Base-by-base conservation (phyloP, 2,113 vertebrate genomes). In the Python bivittatus region DNA sequence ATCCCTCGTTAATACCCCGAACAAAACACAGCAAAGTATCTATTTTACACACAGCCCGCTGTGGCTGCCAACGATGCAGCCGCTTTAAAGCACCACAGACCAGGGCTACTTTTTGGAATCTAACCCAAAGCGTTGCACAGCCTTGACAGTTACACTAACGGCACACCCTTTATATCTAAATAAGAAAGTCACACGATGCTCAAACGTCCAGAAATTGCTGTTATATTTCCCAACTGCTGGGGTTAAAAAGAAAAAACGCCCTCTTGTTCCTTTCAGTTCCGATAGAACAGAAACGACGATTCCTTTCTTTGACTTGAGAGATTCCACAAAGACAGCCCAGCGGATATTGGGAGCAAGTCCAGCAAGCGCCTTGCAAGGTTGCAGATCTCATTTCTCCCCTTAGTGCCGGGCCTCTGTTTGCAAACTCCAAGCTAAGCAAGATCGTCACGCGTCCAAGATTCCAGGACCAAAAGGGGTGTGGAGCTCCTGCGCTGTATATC, bases 221-320 rank as follows among this genome's bases (percentile, higher is more conserved):
- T 33, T 44, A 13, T 42, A 60, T 88, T 58, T 44, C 57, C 87
- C 7, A 88, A 61, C 12, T 22, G 27, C 27, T 2, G 72, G 7
- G 17, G 1, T n/a, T 53, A n/a, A 53, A 89, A 12, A 1, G 1
- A 4, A 1, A 1, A 4, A n/a, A 13, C 0, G 7, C 38, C 33
- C 72, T 64, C 44, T 17, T 22, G 27, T 17, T 53, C 52, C 88
- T 33, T 48, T 60, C 7, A 25, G 7, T 61, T 64, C 52, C 17
- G 42, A 10, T 48, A 48, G 23, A 79, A 42, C 42, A 79, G 33
- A 38, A 79, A 79, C 7, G 22, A 79, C 68, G 20, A 33, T 79
- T 79, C 33, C 5, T 72, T 38, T 72, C 17, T 33, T 42, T 33
- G 13, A n/a, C 4, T 64, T 7, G 38, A 4, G 6, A 48, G 56